Percentiles rank a stretch among this genome's conserved stretches.
Evolutionary conservation across 2,888 invertebrate genomes (phyloP).

Genomic region (Morinoia aosen): DNA sequence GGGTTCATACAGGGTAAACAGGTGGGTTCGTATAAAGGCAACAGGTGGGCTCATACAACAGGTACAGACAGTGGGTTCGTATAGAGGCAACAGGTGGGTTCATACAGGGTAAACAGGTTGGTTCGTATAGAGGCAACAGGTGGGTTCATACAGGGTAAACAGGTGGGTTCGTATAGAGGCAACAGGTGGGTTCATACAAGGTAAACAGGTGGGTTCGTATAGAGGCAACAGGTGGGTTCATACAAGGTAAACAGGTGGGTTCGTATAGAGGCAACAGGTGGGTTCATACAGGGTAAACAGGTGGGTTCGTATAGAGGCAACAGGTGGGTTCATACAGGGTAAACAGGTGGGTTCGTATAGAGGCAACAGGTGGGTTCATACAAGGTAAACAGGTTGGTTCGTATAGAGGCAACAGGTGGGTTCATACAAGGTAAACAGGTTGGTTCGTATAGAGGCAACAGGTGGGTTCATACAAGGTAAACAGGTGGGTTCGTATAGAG

Average conservation of each 20-base stretch:
- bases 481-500: slow-evolving; percentile 56
- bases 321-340: slow-evolving; percentile 27
- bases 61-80: background rate
- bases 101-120: background rate
- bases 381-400: background rate
- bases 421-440: background rate
- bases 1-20: background rate
- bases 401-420: background rate
- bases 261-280: background rate
- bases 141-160: background rate
- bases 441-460: background rate
- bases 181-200: background rate
- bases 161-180: background rate
- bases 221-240: background rate
- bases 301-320: slow-evolving; percentile 57
- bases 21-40: background rate
- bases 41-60: background rate
- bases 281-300: background rate
- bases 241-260: background rate
- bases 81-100: background rate
- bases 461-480: background rate
- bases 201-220: background rate
- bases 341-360: background rate
- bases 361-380: background rate
- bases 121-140: slow-evolving; percentile 54